phyloP scores from a whole-genome alignment of 1,140 invertebrate species.

The Drosophila pectinifera region DNA sequence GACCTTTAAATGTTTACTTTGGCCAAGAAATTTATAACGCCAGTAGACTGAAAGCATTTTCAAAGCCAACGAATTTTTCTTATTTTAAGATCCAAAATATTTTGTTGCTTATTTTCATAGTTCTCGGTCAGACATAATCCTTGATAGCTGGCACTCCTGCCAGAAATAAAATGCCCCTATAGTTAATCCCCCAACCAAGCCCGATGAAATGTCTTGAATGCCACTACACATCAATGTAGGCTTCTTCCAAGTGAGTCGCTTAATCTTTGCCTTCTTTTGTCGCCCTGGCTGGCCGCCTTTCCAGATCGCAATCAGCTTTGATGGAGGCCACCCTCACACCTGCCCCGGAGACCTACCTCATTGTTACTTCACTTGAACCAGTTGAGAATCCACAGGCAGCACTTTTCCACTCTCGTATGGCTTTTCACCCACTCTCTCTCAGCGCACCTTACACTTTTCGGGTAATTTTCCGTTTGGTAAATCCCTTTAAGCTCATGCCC shows the following conservation, averaged over 20 bases:
- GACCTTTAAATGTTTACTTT: conserved; percentile 27
- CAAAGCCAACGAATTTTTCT: conserved; percentile 1
- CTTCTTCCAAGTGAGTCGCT: conserved; percentile 17
- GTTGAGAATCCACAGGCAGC: conserved; percentile 28
- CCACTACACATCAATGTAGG: conserved; percentile 11
- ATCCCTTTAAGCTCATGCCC: conserved; percentile 41
- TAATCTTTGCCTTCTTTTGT: conserved; percentile 20
- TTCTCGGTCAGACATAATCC: conserved; percentile 10
- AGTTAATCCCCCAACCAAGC: background rate
- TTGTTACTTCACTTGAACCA: conserved; percentile 41
- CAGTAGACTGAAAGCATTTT: conserved; percentile 5
- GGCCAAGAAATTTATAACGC: conserved; percentile 5
- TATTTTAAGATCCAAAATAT: background rate
- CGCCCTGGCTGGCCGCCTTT: conserved; percentile 10
- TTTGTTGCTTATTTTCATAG: background rate
- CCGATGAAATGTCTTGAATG: conserved; percentile 11
- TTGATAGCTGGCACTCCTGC: conserved; percentile 6
- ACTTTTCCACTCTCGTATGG: conserved; percentile 10
- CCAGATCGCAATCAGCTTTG: conserved; percentile 30
- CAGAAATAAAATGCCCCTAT: background rate
- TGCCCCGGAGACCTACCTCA: conserved; percentile 38
- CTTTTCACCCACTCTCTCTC: conserved; percentile 12
- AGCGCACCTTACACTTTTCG: conserved; percentile 20
- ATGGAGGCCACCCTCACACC: conserved; percentile 30
- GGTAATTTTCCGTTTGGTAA: conserved; percentile 51